Conservation (phyloP, 2,888 invertebrate genomes). For the Aleiodes alternator region DNA sequence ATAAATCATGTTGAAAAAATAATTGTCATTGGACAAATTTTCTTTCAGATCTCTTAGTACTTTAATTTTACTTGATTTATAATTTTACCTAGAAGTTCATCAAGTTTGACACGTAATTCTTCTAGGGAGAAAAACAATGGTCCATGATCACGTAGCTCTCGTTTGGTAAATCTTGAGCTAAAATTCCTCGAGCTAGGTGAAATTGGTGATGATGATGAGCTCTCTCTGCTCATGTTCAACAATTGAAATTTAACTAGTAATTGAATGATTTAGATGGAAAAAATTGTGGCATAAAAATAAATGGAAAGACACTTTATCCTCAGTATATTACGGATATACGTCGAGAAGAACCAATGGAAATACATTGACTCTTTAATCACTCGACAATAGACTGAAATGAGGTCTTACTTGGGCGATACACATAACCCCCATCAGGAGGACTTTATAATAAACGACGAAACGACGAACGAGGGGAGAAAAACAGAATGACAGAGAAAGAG, state of each 20-base stretch:
- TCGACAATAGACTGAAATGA: conserved; percentile 41
- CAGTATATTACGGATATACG: neutral
- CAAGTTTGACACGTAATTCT: conserved; percentile 71
- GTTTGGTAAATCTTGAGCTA: conserved; percentile 45
- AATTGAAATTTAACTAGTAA: neutral
- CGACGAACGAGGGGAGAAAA: neutral
- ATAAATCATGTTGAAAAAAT: too few species aligned
- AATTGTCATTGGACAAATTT: neutral
- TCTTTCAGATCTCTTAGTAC: neutral
- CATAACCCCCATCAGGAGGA: conserved; percentile 1
- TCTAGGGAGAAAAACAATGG: conserved; percentile 72
- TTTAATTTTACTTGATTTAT: neutral
- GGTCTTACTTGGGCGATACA: conserved; percentile 16
- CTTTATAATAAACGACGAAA: neutral
- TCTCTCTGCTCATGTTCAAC: conserved; percentile 37
- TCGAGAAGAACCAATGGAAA: conserved; percentile 16
- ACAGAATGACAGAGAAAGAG: neutral
- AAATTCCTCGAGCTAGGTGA: conserved; percentile 50
- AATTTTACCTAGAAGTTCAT: conserved; percentile 70
- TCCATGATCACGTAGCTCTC: conserved; percentile 55
- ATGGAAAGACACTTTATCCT: neutral
- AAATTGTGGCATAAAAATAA: neutral
- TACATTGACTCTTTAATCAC: conserved; percentile 28
- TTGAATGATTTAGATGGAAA: conserved; percentile 9
- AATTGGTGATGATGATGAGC: conserved; percentile 48